These are phyloP conservation scores for Drosophila neonasuta DNA, from an alignment of 2,888 invertebrate species.

Conservation along the genomic window DNA sequence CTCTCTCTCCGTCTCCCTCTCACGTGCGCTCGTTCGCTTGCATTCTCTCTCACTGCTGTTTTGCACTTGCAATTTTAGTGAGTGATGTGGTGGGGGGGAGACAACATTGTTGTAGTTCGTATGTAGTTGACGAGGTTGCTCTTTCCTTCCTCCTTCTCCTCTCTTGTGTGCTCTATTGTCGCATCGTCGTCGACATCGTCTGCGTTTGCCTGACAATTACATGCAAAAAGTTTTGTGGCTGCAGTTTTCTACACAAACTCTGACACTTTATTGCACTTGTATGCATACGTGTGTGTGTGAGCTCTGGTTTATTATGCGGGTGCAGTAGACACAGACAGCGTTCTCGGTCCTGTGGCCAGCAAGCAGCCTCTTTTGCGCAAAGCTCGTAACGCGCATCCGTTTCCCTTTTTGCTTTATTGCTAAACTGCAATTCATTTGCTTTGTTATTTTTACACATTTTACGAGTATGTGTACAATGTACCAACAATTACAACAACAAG, in stretches of 20 bases:
- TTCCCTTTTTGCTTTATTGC: constrained; percentile 59
- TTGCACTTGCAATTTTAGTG: constrained; percentile 43
- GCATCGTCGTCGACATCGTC: constrained; percentile 36
- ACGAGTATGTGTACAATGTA: constrained; percentile 52
- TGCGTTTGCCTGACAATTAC: constrained; percentile 50
- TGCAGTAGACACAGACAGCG: constrained; percentile 33
- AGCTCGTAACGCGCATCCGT: constrained; percentile 60
- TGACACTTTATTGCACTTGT: constrained; percentile 19
- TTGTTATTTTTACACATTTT: constrained; percentile 74
- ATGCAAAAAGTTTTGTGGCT: constrained; percentile 54
- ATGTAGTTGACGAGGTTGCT: constrained; percentile 26
- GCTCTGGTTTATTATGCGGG: constrained; percentile 69
- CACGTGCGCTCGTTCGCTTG: constrained; percentile 1
- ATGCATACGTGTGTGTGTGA: constrained; percentile 33
- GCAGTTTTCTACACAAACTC: constrained; percentile 25
- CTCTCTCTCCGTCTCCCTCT: background rate
- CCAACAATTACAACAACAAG: constrained; percentile 33
- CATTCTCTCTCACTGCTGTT: constrained; percentile 14
- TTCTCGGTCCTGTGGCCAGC: constrained; percentile 23
- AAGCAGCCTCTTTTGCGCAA: constrained; percentile 23
- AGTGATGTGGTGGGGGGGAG: constrained; percentile 2
- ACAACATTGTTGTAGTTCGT: constrained; percentile 34
- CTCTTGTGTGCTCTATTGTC: constrained; percentile 49
- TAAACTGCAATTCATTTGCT: constrained; percentile 69
- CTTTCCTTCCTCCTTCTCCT: constrained; percentile 1